Conservation (phyloP, 2,888 invertebrate genomes). For the Vesta saturnalis region DNA sequence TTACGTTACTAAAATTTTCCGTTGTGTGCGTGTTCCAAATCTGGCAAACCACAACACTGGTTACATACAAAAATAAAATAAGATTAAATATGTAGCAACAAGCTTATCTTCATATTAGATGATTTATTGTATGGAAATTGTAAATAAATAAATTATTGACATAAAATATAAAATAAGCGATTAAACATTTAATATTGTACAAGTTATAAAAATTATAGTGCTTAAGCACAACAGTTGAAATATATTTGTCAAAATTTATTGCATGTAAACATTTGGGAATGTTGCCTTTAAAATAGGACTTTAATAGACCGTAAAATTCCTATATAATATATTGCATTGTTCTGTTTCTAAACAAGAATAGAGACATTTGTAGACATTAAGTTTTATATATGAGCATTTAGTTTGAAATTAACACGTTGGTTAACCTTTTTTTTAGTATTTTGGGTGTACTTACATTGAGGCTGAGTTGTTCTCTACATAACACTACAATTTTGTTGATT, state of each 20-base stretch:
- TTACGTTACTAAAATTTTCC: no score
- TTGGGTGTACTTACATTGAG: not conserved
- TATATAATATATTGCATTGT: conserved; percentile 35
- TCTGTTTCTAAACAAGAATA: conserved; percentile 27
- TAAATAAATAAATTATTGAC: conserved; percentile 20
- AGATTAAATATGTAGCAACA: no score
- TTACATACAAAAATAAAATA: no score
- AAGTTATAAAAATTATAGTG: conserved; percentile 21
- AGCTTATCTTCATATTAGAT: no score
- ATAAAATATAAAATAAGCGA: conserved; percentile 14
- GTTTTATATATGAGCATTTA: conserved; percentile 4
- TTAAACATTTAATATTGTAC: conserved; percentile 22
- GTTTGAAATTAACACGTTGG: conserved; percentile 6
- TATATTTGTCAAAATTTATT: conserved; percentile 36
- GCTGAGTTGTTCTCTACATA: not conserved
- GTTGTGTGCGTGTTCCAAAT: no score
- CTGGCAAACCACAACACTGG: no score
- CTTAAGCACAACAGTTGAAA: conserved; percentile 26
- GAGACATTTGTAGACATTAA: conserved; percentile 23
- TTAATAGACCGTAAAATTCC: conserved; percentile 33
- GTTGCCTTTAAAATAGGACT: conserved; percentile 34
- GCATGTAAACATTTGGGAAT: conserved; percentile 37
- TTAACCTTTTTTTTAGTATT: not conserved
- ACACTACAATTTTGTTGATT: not conserved
- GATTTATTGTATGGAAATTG: conserved; percentile 42